These are phyloP conservation scores for Porites australiensis DNA, from an alignment of 64 coral and sea anemone genomes.

Conservation along the genomic window DNA sequence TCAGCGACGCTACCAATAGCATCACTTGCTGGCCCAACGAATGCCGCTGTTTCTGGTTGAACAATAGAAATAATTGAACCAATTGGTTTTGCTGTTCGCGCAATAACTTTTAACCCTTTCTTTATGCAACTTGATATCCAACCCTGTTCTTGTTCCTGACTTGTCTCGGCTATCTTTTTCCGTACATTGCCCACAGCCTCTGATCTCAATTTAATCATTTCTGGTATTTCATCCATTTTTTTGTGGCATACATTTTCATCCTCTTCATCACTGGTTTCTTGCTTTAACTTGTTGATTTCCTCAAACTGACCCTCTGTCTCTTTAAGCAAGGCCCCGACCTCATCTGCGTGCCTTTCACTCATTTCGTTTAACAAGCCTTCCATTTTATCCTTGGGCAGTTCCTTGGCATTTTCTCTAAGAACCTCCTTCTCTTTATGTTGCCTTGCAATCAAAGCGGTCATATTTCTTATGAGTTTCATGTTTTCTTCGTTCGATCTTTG, in stretches of 20 bases:
- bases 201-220: background rate
- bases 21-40: background rate
- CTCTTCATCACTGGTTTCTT: background rate
- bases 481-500: slow-evolving; percentile 9
- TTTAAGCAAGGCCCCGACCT: background rate
- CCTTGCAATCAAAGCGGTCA: background rate
- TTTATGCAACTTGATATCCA: background rate
- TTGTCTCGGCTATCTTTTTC: background rate
- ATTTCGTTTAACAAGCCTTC: background rate
- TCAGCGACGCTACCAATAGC: background rate
- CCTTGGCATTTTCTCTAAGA: background rate
- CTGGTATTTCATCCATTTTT: background rate
- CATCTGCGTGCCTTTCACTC: background rate
- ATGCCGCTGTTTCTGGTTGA: background rate
- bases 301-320: background rate
- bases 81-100: background rate
- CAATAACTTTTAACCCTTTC: background rate
- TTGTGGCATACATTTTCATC: background rate
- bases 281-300: background rate
- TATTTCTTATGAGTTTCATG: slow-evolving; percentile 2
- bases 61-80: background rate
- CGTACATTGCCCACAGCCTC: background rate
- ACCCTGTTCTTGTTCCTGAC: background rate
- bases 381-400: background rate
- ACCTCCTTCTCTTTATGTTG: background rate